Conservation (phyloP, 1,140 invertebrate genomes). For the Tenebrio molitor region DNA sequence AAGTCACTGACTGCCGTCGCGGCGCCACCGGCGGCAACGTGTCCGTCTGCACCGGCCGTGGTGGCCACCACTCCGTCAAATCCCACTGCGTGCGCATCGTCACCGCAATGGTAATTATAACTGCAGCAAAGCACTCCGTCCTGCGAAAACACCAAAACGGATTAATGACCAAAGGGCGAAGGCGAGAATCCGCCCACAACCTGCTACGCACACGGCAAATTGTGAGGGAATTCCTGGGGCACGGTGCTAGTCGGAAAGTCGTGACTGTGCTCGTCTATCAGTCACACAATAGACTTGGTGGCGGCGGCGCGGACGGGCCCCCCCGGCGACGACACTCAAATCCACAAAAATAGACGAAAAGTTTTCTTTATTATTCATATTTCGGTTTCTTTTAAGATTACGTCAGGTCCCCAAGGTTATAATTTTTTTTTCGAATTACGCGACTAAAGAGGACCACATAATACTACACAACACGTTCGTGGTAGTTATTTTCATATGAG, state of each 20-base stretch:
- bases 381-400: no score
- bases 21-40: slow-evolving; percentile 5
- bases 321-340: not conserved
- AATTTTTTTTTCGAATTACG: no score
- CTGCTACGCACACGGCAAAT: slow-evolving; percentile 47
- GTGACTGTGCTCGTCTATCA: slow-evolving; percentile 32
- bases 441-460: no score
- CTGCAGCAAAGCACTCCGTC: slow-evolving; percentile 75
- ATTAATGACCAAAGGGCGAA: slow-evolving; percentile 20
- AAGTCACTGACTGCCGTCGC: slow-evolving; percentile 24
- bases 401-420: no score
- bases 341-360: no score
- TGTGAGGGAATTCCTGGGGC: slow-evolving; percentile 43
- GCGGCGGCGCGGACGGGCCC: not conserved
- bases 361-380: no score
- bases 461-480: no score
- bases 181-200: slow-evolving; percentile 42
- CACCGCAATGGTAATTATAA: slow-evolving; percentile 74
- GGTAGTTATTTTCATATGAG: no score
- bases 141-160: slow-evolving; percentile 64
- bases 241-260: slow-evolving; percentile 39
- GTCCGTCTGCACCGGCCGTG: slow-evolving; percentile 32
- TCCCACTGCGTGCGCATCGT: slow-evolving; percentile 64
- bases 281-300: slow-evolving; percentile 40
- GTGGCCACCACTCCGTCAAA: slow-evolving; percentile 62